Base-by-base conservation (phyloP, 1,140 invertebrate species). In the Triops cancriformis region DNA sequence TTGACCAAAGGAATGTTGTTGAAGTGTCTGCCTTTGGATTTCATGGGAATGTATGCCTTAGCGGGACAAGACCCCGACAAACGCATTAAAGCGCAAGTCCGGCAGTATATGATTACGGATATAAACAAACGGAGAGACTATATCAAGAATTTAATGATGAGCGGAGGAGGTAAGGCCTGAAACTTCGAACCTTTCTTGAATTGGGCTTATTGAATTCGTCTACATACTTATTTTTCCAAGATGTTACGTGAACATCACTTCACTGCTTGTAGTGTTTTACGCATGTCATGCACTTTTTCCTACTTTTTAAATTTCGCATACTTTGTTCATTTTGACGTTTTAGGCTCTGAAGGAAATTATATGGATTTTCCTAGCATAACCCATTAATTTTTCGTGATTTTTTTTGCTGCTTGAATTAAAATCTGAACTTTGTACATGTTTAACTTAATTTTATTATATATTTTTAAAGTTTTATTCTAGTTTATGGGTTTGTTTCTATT, bases 31-130 rank as follows among this genome's bases (percentile, higher is more conserved):
- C 96, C 96, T 1, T 85, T 98, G 75, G 95, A 98, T 85, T 99
- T 98, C 86, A 97, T 99, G 95, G 95, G 95, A 37, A 94, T 95
- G 84, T 97, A 98, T 85, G 92, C 91, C 11, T 86, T 98, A 28
- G 93, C 85, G 31, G 95, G 94, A 11, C 89, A 92, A 79, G 96
- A 98, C 85, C 89, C 90, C 27, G 91, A 96, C 78, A 91, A 92
- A 80, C 89, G 90, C 80, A 84, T 94, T 45, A 89, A 89, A 78
- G 82, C 82, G n/a, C 51, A 64, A 64, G 51, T 78, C 12, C 77
- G 75, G 80, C 88, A 91, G 80, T 94, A 92, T 83, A 92, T 97
- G 89, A 85, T 91, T 42, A 88, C 90, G 1, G 96, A 98, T 85
- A 94, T 98, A 23, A 91, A 91, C 80, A 93, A 93, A 81, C 88